Percentiles rank a stretch among this genome's conserved stretches.
phyloP scores from a whole-genome alignment of 30 jellyfish, hydroid and myxozoan genomes.

The Chironex yamaguchii region DNA sequence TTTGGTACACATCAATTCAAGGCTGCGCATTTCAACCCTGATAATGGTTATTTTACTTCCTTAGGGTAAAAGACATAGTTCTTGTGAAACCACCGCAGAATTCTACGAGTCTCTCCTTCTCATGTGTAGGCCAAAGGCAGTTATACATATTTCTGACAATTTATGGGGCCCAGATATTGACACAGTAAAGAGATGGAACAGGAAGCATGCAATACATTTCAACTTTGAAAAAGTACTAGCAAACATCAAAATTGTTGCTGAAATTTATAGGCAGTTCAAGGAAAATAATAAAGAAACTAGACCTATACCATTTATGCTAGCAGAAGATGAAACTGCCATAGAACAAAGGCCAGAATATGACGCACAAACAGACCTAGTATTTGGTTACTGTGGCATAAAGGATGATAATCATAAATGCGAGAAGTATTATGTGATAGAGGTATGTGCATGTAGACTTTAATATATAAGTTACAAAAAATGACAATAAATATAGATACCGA shows the following conservation, averaged over 20 bases:
- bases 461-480: too few species aligned
- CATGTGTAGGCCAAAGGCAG: constrained; percentile 38
- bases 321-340: constrained; percentile 60
- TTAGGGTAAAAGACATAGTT: too few species aligned
- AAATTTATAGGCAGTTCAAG: constrained; percentile 2
- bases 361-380: constrained; percentile 26
- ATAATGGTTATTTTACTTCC: too few species aligned
- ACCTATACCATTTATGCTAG: constrained; percentile 9
- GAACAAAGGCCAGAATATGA: constrained; percentile 55
- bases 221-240: constrained; percentile 6
- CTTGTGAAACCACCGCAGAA: too few species aligned
- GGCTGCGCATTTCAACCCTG: too few species aligned
- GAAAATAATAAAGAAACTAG: constrained; percentile 11
- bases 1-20: too few species aligned
- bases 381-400: constrained; percentile 56
- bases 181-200: constrained; percentile 48
- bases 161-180: constrained; percentile 52
- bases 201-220: constrained; percentile 9
- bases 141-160: constrained; percentile 48
- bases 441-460: too few species aligned
- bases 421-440: constrained; percentile 14
- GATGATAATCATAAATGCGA: constrained; percentile 39
- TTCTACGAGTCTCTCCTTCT: constrained; percentile 31
- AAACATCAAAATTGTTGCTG: constrained; percentile 18
- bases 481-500: too few species aligned